Evolutionary conservation across 2,797 vertebrate species (phyloP), one percentile per base, ranked within the genome.

Genomic region (Dendrocincla fuliginosa): DNA sequence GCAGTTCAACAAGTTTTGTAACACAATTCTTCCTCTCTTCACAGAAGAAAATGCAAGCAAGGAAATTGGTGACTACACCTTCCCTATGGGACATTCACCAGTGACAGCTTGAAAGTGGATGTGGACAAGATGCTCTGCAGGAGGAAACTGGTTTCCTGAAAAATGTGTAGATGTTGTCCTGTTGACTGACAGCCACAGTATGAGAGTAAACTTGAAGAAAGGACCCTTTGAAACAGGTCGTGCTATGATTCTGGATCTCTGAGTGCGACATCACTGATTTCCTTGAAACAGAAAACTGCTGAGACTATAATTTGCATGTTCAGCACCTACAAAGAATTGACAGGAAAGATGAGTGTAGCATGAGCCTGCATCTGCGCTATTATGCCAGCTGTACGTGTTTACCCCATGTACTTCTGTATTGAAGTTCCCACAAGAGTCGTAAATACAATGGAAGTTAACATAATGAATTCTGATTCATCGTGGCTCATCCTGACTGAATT

Each of bases 381-480:
- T 90, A 77, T 6, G 11, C 55, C 81, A 94, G 84, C 71, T 96
- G 71, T 65, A 39, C 39, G 18, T 71, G 46, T 94, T 95, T 94
- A 89, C 35, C 47, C 42, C 13, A 17, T 91, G 42, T 37, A 42
- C 35, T 93, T 91, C 82, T 6, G 4, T 39, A 70, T 25, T 74
- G 47, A 80, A 80, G 60, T 88, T 94, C 79, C 92, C 0, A 0
- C 50, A 84, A 88, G 87, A 77, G 11, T 57, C 60, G 3, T 79
- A 91, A 81, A 78, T 81, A 94, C 76, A 95, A 86, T 64, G 64
- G 28, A 94, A 94, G 57, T 84, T 19, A 86, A 87, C 95, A 90
- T 85, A 93, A 85, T 80, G 56, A 94, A 80, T 50, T 50, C 67
- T 90, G 86, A 93, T 90, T 95, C 85, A 91, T 79, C 41, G 32